Conservation (phyloP, 2,113 vertebrate genomes). For the Cranoglanis bouderius region DNA sequence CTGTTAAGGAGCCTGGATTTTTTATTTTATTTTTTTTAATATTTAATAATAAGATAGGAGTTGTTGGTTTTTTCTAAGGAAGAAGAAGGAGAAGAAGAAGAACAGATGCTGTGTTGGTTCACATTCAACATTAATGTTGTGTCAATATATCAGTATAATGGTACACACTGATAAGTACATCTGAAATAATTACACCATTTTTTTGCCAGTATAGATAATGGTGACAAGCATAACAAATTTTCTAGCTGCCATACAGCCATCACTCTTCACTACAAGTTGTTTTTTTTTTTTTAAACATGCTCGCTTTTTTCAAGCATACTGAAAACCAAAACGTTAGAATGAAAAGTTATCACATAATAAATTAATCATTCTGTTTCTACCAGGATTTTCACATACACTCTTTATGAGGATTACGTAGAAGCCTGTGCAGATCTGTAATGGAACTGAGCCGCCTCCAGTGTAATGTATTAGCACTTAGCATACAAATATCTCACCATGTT, state of each 20-base stretch:
- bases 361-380: background rate
- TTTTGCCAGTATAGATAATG: background rate
- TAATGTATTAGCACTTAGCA: background rate
- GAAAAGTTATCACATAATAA: background rate
- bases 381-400: background rate
- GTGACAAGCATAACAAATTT: background rate
- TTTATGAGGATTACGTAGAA: background rate
- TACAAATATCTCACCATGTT: constrained; percentile 9
- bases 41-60: too few relatives aligned
- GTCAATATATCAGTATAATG: background rate
- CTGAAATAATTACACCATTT: background rate
- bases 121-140: background rate
- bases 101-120: background rate
- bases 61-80: too few relatives aligned
- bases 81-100: too few relatives aligned
- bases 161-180: background rate
- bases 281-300: too few relatives aligned
- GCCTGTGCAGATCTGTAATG: background rate
- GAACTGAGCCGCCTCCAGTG: background rate
- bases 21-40: too few relatives aligned
- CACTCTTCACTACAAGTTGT: too few relatives aligned
- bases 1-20: too few relatives aligned
- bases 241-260: background rate
- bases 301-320: background rate
- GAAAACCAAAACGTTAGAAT: background rate